Base-by-base conservation (phyloP, 2,113 vertebrate genomes). In the Archocentrus centrarchus region DNA sequence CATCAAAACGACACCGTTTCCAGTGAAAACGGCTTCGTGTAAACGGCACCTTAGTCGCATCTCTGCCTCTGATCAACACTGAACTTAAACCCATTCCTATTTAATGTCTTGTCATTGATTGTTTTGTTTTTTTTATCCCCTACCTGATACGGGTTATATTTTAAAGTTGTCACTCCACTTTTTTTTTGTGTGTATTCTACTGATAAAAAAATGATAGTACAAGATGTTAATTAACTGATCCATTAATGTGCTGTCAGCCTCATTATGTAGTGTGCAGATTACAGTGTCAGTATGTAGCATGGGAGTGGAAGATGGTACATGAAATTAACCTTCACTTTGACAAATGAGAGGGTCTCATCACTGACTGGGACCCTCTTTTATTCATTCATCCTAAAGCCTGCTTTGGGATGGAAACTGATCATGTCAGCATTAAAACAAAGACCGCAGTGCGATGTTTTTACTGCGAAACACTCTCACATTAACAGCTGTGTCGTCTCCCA, bases 401-500 rank as follows among this genome's bases (percentile, higher is more conserved):
- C 11, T 84, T 59, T 20, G 3, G 15, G 53, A 41, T 83, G 73
- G 75, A 82, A 89, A 87, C 73, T 11, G 41, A 24, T 82, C 70
- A 66, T 59, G 66, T 92, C 89, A 90, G 85, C 70, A 2, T 47
- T 30, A 44, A 81, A 14, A 86, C 73, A 86, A 79, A 77, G 68
- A 57, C 66, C 7, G 82, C 83, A 82, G 83, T 82, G 89, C 61
- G 79, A 78, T 2, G 14, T 75, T 53, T 53, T 59, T 50, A 58
- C 81, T 79, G 81, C 39, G 77, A 75, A 75, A 80, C 73, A 78
- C 77, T 2, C 32, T 27, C 79, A 24, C 18, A 11, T 77, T 83
- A 53, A 59, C 86, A 89, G 87, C 92, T 80, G 92, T 11, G 62
- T 57, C 0, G n/a, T 76, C 75, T 92, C 89, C 86, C 89, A 84